Evolutionary conservation across 2,113 vertebrate species (phyloP).

Genomic region (Dermatemys mawii): DNA sequence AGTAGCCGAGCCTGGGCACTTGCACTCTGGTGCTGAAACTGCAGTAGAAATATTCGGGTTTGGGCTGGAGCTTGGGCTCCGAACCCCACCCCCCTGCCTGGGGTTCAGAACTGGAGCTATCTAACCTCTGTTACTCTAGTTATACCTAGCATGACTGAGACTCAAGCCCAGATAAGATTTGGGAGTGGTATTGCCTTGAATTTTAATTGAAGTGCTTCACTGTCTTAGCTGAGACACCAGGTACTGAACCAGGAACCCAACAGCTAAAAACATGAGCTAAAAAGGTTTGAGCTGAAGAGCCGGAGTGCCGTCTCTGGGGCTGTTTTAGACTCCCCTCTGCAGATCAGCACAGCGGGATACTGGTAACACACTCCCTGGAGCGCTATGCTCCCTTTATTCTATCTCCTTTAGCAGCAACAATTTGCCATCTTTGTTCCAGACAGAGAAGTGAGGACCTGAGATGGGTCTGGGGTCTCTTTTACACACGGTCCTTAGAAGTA

Average conservation of each 20-base stretch:
- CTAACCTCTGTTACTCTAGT: background rate
- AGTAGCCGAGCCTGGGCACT: background rate
- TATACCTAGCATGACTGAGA: background rate
- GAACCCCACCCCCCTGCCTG: background rate
- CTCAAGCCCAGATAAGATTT: background rate
- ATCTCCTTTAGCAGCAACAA: fast-evolving
- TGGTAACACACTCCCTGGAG: background rate
- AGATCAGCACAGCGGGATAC: background rate
- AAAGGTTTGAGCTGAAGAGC: background rate
- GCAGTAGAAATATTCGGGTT: background rate
- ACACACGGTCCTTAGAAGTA: background rate
- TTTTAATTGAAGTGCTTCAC: fast-evolving
- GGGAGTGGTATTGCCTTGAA: background rate
- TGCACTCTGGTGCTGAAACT: background rate
- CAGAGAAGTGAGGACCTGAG: background rate
- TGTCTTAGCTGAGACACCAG: background rate
- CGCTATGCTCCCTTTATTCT: background rate
- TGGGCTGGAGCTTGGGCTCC: background rate
- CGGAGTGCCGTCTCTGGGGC: background rate
- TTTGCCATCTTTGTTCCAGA: background rate
- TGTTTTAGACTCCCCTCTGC: background rate
- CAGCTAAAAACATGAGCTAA: fast-evolving
- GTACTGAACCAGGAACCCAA: fast-evolving
- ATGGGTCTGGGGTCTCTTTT: background rate
- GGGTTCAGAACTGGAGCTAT: background rate